phyloP scores from a whole-genome alignment of 92 coral and sea anemone species.

The Pocillopora meandrina region DNA sequence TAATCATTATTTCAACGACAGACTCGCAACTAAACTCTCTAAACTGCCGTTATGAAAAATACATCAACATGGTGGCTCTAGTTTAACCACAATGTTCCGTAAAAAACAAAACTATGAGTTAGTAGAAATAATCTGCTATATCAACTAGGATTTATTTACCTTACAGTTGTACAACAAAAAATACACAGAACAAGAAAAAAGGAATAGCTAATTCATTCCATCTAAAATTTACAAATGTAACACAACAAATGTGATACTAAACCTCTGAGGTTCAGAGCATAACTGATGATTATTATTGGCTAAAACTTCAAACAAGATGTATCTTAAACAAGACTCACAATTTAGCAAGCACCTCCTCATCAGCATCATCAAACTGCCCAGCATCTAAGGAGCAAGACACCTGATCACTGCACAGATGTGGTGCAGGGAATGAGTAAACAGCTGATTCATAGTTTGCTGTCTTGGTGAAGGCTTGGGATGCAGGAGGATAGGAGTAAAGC shows the following conservation, averaged over 20 bases:
- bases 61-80: no score
- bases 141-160: no score
- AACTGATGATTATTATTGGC: background rate
- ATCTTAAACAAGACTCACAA: background rate
- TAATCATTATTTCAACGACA: background rate
- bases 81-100: no score
- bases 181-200: no score
- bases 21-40: no score
- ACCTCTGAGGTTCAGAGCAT: background rate
- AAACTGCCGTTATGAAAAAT: no score
- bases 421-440: constrained; percentile 28
- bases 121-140: no score
- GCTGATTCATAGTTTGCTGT: constrained; percentile 81
- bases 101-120: no score
- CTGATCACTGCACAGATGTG: background rate
- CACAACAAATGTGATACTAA: background rate
- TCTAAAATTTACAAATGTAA: background rate
- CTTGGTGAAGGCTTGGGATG: constrained; percentile 73
- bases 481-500: constrained; percentile 74
- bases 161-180: no score
- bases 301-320: background rate
- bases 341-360: constrained; percentile 19
- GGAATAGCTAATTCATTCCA: no score
- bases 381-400: background rate
- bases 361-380: constrained; percentile 81